A percentile compares a stretch with the other conserved stretches of the same genome.
phyloP scores from a whole-genome alignment of 37 sponge, comb jelly and placozoan genomes.

The Lycopodina hypogea region DNA sequence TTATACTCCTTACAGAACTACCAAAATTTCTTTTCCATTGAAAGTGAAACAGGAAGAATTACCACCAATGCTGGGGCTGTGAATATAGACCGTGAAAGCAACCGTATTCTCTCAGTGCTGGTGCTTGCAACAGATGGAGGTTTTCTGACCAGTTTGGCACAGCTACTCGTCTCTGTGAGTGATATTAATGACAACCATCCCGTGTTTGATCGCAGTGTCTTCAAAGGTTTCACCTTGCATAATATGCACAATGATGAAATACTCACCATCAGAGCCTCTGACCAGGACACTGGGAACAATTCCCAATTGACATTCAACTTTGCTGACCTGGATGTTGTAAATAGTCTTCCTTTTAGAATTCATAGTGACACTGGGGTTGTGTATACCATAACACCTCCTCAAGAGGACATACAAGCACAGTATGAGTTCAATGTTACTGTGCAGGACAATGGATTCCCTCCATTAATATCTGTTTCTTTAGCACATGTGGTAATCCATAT shows the following conservation, averaged over 20 bases:
- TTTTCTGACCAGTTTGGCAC: conserved; percentile 18
- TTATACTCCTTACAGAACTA: conserved; percentile 18
- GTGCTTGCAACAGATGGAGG: conserved; percentile 57
- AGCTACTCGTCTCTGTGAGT: conserved; percentile 28
- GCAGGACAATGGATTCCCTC: conserved; percentile 39
- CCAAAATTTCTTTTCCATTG: conserved; percentile 15
- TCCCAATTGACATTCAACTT: conserved; percentile 8
- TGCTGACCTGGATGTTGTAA: background rate
- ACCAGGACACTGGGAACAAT: conserved; percentile 50
- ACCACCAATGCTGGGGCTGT: conserved; percentile 10
- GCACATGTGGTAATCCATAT: conserved; percentile 34
- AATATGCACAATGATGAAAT: background rate
- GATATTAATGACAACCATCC: conserved; percentile 65
- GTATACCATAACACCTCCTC: background rate
- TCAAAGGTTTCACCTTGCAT: background rate
- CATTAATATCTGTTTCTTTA: background rate
- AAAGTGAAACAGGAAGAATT: conserved; percentile 38
- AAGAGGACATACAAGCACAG: background rate
- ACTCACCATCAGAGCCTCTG: conserved; percentile 36
- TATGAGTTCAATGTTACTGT: conserved; percentile 38
- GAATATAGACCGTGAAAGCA: conserved; percentile 46
- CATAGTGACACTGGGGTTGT: conserved; percentile 33
- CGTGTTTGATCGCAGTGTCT: conserved; percentile 2
- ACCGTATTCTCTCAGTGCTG: conserved; percentile 12
- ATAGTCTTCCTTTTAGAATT: conserved; percentile 31